phyloP scores from a whole-genome alignment of 2,113 vertebrate genomes.

The Brachypodius melanocephalos region DNA sequence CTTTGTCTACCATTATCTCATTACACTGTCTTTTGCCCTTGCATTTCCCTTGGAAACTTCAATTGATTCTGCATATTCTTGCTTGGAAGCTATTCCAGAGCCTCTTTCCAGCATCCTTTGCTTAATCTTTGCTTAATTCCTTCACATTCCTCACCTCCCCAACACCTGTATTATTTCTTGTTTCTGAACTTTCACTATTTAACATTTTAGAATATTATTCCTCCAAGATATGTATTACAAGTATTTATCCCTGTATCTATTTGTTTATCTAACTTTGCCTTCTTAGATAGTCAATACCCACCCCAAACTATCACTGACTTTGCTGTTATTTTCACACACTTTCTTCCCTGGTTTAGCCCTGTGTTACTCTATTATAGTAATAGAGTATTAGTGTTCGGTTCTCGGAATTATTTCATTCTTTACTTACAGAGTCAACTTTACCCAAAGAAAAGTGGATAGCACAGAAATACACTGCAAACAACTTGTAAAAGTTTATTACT shows the following conservation, averaged over 20 bases:
- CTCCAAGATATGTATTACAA: not conserved
- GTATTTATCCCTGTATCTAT: not conserved
- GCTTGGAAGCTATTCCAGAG: not conserved
- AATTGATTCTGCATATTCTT: not conserved
- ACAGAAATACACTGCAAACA: not conserved
- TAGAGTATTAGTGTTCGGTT: accelerated
- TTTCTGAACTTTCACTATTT: not conserved
- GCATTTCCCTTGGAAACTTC: not conserved
- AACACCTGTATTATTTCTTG: not conserved
- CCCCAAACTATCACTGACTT: not conserved
- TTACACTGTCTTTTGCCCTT: not conserved
- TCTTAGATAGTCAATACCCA: not conserved
- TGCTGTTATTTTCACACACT: not conserved
- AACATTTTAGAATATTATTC: not conserved
- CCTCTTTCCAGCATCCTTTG: not conserved
- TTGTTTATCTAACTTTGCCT: not conserved
- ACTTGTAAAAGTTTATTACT: not conserved
- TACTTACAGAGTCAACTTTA: not conserved
- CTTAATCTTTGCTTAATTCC: not conserved
- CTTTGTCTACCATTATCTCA: not conserved
- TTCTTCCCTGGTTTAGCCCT: not conserved
- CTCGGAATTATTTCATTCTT: not conserved
- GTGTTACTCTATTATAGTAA: not conserved
- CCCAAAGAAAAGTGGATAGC: not conserved
- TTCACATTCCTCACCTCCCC: not conserved